Base-by-base conservation (phyloP, 2,888 invertebrate species). In the Branchipolynoe longqiensis region DNA sequence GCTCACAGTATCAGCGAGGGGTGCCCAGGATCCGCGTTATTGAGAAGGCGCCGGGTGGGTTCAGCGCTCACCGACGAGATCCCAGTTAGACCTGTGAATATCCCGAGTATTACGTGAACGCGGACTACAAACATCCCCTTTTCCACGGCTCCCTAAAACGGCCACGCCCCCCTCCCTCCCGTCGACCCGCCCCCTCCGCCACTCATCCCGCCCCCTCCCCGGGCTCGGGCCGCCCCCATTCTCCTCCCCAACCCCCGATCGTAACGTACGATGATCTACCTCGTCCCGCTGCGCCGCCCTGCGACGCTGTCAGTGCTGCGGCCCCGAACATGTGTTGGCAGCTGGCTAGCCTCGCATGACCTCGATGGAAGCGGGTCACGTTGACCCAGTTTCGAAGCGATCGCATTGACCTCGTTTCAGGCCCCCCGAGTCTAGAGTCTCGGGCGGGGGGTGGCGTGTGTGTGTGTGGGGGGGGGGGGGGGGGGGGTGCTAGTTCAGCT, bases 371-470 rank as follows among this genome's bases (percentile, higher is more conserved):
- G 48, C 78, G 48, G 78, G 78, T 78, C 78, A 78, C 48, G 31
- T 31, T 78, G 78, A 78, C 78, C 78, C 48, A 78, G 22, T 78
- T 78, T n/a, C 78, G 28, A n/a, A 48, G n/a, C 48, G 12, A 6
- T 48, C 48, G 78, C 78, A 12, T 78, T 78, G 78, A 78, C 78
- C 78, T 78, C 48, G 22, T 78, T 78, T 78, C 78, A 31, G 25
- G 78, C 48, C 8, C 36, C 78, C 12, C 22, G 48, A 48, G 78
- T 78, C 78, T 78, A 78, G 74, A 74, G 78, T 78, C 48, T 54
- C 41, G 69, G 69, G 36, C 18, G 33, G 28, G 8, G 28, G 1
- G 64, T 33, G 14, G 62, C 36, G 69, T 1, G 8, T 33, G 3
- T 18, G 33, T 22, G 69, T 33, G 36, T 14, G 69, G 33, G 18